Evolutionary conservation across 2,888 invertebrate genomes (phyloP), one percentile per base, ranked within the genome.

Genomic region (Fragum whitleyi): DNA sequence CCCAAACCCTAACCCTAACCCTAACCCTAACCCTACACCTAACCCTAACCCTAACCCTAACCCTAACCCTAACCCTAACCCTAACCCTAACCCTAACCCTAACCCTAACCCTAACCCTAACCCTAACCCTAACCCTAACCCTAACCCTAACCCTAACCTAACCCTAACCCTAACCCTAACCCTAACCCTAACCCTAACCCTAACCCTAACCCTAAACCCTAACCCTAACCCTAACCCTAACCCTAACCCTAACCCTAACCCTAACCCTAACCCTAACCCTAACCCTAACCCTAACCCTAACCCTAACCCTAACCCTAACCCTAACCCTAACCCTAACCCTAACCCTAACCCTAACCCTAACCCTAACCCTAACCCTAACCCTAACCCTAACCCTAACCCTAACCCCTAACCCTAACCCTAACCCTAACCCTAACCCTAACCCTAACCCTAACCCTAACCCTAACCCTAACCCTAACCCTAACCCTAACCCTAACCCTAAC

Each of bases 351-450:
- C 83, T 79, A 83, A 80, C 82, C 83, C 82, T 72, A 75, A 81
- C 74, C 87, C 86, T 68, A 79, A 79, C 81, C 86, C 83, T 71
- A 81, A 81, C 83, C 87, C 85, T 77, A 83, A 86, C 81, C 86
- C 86, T 74, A 77, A 78, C 74, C 83, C 85, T n/a, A n/a, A n/a
- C n/a, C n/a, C n/a, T n/a, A n/a, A n/a, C n/a, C n/a, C n/a, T n/a
- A n/a, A n/a, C n/a, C 73, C 77, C 81, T 81, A 85, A 86, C 87
- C 87, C 86, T 81, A 87, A 86, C 87, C 85, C 85, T 82, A 87
- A 83, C 86, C 76, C 76, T 76, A 76, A 76, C 88, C 86, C 80
- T 74, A 74, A 71, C 77, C 74, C 59, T 74, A 74, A 71, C 77
- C 74, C 59, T 62, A 75, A 71, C 79, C 77, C 70, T 74, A 81